Percentiles rank a stretch among this genome's conserved stretches.
Conservation (phyloP, 1,140 invertebrate genomes). For the Brachionus angularis region DNA sequence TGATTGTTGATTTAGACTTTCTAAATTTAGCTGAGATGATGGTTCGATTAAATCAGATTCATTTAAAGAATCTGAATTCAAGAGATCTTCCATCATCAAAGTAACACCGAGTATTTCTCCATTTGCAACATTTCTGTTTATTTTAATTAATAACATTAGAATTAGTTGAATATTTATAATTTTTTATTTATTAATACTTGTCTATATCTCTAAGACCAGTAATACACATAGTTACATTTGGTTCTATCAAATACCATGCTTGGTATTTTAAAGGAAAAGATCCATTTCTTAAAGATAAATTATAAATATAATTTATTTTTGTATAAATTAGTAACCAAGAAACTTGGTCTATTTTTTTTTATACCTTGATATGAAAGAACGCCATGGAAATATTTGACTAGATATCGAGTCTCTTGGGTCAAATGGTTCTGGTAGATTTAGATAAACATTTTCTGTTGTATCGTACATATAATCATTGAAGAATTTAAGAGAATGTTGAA, state of each 20-base stretch:
- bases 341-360: conserved; percentile 8
- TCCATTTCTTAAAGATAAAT: conserved; percentile 49
- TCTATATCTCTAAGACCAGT: conserved; percentile 56
- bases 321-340: not conserved
- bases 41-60: not conserved
- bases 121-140: conserved; percentile 54
- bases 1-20: not conserved
- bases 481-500: conserved; percentile 51
- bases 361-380: conserved; percentile 52
- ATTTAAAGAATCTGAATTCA: not conserved
- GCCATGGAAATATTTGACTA: conserved; percentile 51
- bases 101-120: conserved; percentile 56
- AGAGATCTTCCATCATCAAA: conserved; percentile 55
- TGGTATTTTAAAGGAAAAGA: conserved; percentile 52
- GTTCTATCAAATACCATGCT: conserved; percentile 53
- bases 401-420: conserved; percentile 52
- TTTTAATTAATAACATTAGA: not conserved
- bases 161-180: not conserved
- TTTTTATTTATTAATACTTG: conserved; percentile 46
- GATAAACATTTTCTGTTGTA: conserved; percentile 47
- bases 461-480: conserved; percentile 52
- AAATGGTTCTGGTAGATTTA: conserved; percentile 55
- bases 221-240: conserved; percentile 54
- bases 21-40: not conserved
- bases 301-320: not conserved